Conservation (phyloP, 2,113 vertebrate species). For the Chrysochloris asiatica region DNA sequence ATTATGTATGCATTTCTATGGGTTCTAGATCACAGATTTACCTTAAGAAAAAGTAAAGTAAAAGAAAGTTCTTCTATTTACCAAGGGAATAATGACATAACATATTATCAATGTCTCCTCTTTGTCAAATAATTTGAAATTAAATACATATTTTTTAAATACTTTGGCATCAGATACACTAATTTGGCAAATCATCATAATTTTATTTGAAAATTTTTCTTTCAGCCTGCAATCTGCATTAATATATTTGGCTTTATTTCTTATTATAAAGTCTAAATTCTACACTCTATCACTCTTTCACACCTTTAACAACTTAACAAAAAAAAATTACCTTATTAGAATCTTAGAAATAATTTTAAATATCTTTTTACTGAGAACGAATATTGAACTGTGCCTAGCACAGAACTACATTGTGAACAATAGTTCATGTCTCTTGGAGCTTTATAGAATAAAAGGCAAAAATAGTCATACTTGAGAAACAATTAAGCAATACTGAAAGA, state of each 20-base stretch:
- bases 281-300: neutral
- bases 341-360: constrained; percentile 42
- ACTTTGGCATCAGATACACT: too few species aligned
- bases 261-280: constrained; percentile 20
- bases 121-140: neutral
- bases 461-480: neutral
- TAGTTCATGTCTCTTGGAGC: neutral
- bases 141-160: neutral
- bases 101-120: neutral
- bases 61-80: neutral
- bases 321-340: neutral
- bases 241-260: constrained; percentile 19
- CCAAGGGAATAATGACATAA: neutral
- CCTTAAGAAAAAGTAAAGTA: neutral
- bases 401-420: neutral
- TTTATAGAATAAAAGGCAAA: neutral
- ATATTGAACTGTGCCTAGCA: neutral
- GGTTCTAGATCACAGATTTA: neutral
- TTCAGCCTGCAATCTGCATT: neutral
- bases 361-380: neutral
- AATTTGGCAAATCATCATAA: neutral
- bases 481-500: neutral
- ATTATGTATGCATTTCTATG: neutral
- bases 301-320: neutral
- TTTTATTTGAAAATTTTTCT: neutral